Evolutionary conservation across 2,113 vertebrate genomes (phyloP).

Genomic region (Oncorhynchus keta): DNA sequence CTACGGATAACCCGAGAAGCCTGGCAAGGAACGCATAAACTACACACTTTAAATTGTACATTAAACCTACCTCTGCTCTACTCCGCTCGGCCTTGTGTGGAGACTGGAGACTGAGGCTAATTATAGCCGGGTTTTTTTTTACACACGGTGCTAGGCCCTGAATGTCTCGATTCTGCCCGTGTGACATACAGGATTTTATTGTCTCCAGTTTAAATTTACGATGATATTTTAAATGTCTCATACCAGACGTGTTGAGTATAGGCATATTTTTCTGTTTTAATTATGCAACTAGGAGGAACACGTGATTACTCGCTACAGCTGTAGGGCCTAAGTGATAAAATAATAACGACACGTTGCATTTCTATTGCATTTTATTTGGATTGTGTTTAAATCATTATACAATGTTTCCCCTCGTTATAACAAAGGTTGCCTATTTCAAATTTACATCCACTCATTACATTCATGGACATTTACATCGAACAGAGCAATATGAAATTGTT

Average conservation of each 20-base stretch:
- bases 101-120: constrained; percentile 60
- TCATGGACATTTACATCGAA: too few species aligned
- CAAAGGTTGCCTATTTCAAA: too few species aligned
- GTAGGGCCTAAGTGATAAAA: constrained; percentile 14
- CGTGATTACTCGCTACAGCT: constrained; percentile 17
- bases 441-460: too few species aligned
- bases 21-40: constrained; percentile 69
- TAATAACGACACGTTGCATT: background rate
- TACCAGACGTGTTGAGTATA: constrained; percentile 30
- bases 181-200: constrained; percentile 55
- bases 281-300: constrained; percentile 26
- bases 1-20: constrained; percentile 74
- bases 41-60: constrained; percentile 71
- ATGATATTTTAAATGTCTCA: constrained; percentile 31
- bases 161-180: constrained; percentile 64
- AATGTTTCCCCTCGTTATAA: too few species aligned
- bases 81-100: constrained; percentile 46
- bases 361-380: background rate
- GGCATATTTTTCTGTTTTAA: constrained; percentile 15
- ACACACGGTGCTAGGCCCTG: constrained; percentile 51
- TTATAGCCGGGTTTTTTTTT: constrained; percentile 69
- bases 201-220: constrained; percentile 52
- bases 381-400: too few species aligned
- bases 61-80: constrained; percentile 60
- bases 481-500: too few species aligned